Evolutionary conservation across 2,888 invertebrate genomes (phyloP).

Genomic region (Seira musarum): DNA sequence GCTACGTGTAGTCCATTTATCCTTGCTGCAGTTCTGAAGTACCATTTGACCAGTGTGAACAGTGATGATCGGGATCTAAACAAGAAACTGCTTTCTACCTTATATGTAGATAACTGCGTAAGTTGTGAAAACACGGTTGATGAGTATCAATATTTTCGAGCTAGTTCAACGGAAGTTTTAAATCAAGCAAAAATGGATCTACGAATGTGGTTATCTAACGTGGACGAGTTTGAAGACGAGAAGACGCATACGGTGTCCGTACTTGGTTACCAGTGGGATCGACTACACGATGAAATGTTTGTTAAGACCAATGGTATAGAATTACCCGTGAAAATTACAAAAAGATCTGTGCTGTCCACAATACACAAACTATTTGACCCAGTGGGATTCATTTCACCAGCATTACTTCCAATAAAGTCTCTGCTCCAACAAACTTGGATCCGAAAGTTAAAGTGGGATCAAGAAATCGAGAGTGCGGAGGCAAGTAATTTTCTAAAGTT

Average conservation of each 20-base stretch:
- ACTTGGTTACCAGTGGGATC: conserved; percentile 23
- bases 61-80: not conserved
- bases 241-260: not conserved
- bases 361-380: conserved; percentile 26
- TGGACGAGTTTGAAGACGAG: not conserved
- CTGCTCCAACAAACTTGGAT: not conserved
- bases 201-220: conserved; percentile 22
- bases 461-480: not conserved
- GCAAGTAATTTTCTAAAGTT: not conserved
- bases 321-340: not conserved
- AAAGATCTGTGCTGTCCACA: not conserved
- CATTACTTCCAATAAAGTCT: not conserved
- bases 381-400: conserved; percentile 2
- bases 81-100: not conserved
- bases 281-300: conserved; percentile 6
- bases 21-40: conserved; percentile 66
- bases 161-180: too few species aligned
- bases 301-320: too few species aligned
- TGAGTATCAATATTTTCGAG: not conserved
- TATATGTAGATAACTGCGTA: conserved; percentile 14
- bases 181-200: conserved; percentile 34
- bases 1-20: conserved; percentile 52
- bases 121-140: not conserved
- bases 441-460: not conserved
- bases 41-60: conserved; percentile 58